Conservation (phyloP, 2,113 vertebrate genomes). For the Ctenodactylus gundi region DNA sequence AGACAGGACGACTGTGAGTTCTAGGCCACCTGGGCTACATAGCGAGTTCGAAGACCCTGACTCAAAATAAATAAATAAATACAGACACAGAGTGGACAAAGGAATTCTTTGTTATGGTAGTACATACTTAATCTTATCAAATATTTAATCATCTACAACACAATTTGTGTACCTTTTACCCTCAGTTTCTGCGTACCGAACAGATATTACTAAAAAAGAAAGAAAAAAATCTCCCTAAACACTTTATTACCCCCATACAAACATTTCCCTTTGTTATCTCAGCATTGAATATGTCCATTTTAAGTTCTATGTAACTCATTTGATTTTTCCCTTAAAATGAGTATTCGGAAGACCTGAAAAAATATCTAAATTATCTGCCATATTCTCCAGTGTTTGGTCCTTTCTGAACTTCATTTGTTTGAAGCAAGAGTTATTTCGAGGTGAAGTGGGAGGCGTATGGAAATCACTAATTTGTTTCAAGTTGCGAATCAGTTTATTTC, state of each 20-base stretch:
- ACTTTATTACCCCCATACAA: background rate
- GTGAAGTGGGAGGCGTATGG: conserved; percentile 9
- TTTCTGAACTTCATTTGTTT: conserved; percentile 19
- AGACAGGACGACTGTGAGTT: no score
- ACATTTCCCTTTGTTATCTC: background rate
- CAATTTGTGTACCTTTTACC: background rate
- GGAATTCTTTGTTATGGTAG: background rate
- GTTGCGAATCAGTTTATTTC: conserved; percentile 38
- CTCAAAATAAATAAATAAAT: no score
- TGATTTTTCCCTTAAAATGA: conserved; percentile 34
- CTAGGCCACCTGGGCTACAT: no score
- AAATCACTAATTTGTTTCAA: conserved; percentile 50
- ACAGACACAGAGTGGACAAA: background rate
- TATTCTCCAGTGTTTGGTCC: background rate
- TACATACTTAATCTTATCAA: background rate
- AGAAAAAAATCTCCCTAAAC: background rate
- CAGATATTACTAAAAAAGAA: conserved; percentile 27
- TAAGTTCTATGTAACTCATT: background rate
- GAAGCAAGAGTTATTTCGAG: conserved; percentile 19
- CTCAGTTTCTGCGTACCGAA: conserved; percentile 32
- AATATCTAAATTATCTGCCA: background rate
- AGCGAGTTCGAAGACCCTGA: no score
- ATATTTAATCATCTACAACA: background rate
- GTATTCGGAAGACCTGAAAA: conserved; percentile 21
- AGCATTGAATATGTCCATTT: background rate